Conservation (phyloP, 2,888 invertebrate species). For the Drosophila helvetica region DNA sequence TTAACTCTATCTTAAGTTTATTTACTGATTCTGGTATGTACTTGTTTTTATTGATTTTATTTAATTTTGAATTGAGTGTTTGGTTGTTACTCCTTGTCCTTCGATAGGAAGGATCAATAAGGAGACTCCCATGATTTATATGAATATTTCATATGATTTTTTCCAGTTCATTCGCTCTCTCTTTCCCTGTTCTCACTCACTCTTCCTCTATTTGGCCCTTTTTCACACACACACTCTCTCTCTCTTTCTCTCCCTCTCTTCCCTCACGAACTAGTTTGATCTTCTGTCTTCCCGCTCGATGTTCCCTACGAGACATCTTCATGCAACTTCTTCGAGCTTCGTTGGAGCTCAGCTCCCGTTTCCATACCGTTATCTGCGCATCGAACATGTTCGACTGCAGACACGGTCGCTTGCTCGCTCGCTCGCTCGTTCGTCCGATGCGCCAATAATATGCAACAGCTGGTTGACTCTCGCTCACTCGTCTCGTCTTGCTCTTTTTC, state of each 20-base stretch:
- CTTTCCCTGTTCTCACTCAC: neutral
- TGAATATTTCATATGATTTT: too few species aligned
- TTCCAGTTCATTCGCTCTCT: too few species aligned
- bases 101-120: too few species aligned
- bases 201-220: constrained; percentile 5
- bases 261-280: constrained; percentile 22
- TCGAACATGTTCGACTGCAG: constrained; percentile 62
- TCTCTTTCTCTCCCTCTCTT: neutral
- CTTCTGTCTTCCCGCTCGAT: constrained; percentile 11
- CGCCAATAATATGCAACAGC: constrained; percentile 70
- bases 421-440: constrained; percentile 26
- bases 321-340: neutral
- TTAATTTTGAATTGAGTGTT: too few species aligned
- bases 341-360: neutral
- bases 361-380: constrained; percentile 56
- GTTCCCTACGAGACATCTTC: neutral
- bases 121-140: too few species aligned
- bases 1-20: too few species aligned
- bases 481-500: constrained; percentile 28
- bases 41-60: too few species aligned
- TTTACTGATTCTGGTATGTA: too few species aligned
- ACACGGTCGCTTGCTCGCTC: constrained; percentile 58
- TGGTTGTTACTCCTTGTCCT: too few species aligned
- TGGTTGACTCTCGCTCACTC: constrained; percentile 16
- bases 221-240: too few species aligned